phyloP scores from a whole-genome alignment of 2,888 invertebrate species.

The Rhagium mordax region DNA sequence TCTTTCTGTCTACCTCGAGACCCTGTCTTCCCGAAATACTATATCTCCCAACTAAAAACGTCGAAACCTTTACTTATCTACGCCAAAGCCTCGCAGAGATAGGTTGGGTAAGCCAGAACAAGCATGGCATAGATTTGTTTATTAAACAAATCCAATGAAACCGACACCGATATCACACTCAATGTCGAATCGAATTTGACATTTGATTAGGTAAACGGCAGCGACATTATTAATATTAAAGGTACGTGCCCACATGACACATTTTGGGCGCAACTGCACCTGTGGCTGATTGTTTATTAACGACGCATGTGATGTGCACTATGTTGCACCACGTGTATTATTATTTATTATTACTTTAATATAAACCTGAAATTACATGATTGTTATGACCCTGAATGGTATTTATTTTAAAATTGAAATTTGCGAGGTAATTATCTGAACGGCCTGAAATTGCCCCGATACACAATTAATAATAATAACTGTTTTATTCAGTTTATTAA shows the following conservation, averaged over 20 bases:
- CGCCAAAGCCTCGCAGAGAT: no score
- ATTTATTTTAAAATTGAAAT: slow-evolving; percentile 28
- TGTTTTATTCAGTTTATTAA: slow-evolving; percentile 30
- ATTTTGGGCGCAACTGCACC: slow-evolving; percentile 27
- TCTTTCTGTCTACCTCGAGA: no score
- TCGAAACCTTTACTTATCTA: no score
- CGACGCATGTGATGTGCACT: slow-evolving; percentile 17
- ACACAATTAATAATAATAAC: slow-evolving; percentile 32
- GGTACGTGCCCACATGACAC: not conserved
- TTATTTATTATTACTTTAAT: slow-evolving; percentile 35
- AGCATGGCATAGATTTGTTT: no score
- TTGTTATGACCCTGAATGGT: slow-evolving; percentile 10
- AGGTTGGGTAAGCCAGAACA: no score
- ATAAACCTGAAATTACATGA: slow-evolving; percentile 20
- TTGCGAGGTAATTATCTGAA: slow-evolving; percentile 25
- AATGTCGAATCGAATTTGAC: not conserved
- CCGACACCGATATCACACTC: not conserved
- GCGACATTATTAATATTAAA: slow-evolving; percentile 8
- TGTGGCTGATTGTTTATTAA: slow-evolving; percentile 30
- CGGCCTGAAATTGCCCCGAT: slow-evolving; percentile 20
- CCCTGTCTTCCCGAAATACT: no score
- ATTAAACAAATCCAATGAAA: no score
- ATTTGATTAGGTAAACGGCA: not conserved
- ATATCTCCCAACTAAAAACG: no score
- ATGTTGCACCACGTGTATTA: slow-evolving; percentile 20